A percentile compares a stretch with the other conserved stretches of the same genome.
These are phyloP conservation scores for Percina caprodes DNA, from an alignment of 2,113 vertebrate species.

Conservation along the genomic window DNA sequence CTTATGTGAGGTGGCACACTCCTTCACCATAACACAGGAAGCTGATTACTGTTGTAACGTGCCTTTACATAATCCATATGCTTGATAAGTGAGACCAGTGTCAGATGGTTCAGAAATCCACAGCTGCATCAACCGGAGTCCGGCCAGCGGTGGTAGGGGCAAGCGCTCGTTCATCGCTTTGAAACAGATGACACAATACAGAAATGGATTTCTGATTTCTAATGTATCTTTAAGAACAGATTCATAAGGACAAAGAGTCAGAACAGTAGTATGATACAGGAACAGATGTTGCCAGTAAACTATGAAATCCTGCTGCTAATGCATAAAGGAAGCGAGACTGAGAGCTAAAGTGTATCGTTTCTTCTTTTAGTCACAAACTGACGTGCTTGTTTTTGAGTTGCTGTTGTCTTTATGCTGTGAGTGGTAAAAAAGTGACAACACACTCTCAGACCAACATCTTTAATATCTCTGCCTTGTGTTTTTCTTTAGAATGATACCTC, in stretches of 20 bases:
- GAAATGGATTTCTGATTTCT: not conserved
- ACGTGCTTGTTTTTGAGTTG: not conserved
- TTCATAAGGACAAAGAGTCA: not conserved
- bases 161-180: no score
- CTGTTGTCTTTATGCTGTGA: not conserved
- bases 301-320: not conserved
- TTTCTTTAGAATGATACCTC: not conserved
- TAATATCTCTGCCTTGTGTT: not conserved
- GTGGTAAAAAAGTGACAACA: not conserved
- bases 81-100: no score
- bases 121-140: no score
- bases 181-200: no score
- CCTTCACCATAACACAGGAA: not conserved
- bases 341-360: conserved; percentile 27
- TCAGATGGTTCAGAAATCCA: no score
- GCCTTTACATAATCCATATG: no score
- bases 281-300: conserved; percentile 1
- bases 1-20: conserved; percentile 10
- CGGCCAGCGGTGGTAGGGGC: no score
- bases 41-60: no score
- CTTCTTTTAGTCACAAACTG: not conserved
- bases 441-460: not conserved
- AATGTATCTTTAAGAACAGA: not conserved
- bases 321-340: conserved; percentile 15
- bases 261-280: not conserved